A percentile compares a stretch with the other conserved stretches of the same genome.
phyloP scores from a whole-genome alignment of 2,113 vertebrate genomes.

The Formicarius rufipectus region DNA sequence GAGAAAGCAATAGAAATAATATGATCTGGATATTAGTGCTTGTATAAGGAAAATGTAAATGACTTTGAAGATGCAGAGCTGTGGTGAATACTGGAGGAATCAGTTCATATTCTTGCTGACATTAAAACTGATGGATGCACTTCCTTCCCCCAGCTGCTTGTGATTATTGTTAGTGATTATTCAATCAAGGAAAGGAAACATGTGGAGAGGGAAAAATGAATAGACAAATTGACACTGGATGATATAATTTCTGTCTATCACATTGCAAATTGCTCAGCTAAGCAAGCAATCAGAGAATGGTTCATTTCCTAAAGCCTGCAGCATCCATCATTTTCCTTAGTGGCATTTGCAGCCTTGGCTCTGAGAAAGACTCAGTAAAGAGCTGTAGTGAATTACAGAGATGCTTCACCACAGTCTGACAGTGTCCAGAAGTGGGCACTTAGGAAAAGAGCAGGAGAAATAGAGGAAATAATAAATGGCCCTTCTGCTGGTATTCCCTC shows the following conservation, averaged over 20 bases:
- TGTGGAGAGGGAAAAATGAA: constrained; percentile 52
- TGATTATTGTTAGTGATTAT: constrained; percentile 63
- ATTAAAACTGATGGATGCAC: constrained; percentile 42
- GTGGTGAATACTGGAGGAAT: neutral
- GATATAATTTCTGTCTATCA: constrained; percentile 58
- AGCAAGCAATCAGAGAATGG: constrained; percentile 55
- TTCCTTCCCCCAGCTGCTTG: constrained; percentile 63
- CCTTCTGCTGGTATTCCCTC: neutral
- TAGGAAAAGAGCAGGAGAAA: neutral
- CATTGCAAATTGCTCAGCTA: constrained; percentile 29
- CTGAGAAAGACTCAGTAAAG: neutral
- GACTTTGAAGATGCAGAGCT: neutral
- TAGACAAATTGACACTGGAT: constrained; percentile 47
- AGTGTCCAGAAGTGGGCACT: neutral
- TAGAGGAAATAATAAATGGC: neutral
- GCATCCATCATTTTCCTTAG: constrained; percentile 24
- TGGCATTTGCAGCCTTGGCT: neutral
- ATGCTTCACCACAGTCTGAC: neutral
- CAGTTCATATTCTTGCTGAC: constrained; percentile 41
- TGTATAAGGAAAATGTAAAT: neutral
- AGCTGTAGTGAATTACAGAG: neutral
- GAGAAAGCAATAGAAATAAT: neutral
- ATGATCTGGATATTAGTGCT: neutral
- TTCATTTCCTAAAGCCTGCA: constrained; percentile 47
- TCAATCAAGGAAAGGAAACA: constrained; percentile 54